A percentile compares a stretch with the other conserved stretches of the same genome.
Conservation (phyloP, 2,113 vertebrate genomes). For the Callospermophilus lateralis region DNA sequence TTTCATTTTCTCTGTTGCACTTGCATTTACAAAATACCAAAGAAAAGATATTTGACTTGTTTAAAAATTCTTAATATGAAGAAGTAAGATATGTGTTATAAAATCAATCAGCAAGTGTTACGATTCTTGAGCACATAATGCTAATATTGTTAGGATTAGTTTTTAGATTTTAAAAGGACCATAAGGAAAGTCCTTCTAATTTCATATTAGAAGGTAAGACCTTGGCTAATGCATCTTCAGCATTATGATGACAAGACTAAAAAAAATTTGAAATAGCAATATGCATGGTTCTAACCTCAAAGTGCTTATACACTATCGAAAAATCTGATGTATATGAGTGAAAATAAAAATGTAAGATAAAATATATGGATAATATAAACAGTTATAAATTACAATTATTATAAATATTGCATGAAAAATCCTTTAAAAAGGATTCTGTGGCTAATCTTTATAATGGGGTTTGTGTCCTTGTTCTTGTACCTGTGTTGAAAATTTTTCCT, state of each 20-base stretch:
- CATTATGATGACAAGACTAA: background rate
- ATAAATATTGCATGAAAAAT: background rate
- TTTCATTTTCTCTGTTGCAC: background rate
- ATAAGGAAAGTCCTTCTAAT: background rate
- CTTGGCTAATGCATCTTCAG: background rate
- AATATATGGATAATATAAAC: background rate
- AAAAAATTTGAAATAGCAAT: background rate
- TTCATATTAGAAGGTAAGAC: background rate
- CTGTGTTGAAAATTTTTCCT: background rate
- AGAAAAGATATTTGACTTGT: background rate
- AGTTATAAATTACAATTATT: background rate
- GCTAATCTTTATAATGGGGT: background rate
- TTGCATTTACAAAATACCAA: conserved; percentile 13
- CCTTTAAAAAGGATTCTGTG: background rate
- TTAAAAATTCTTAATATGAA: background rate
- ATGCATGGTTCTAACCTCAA: background rate
- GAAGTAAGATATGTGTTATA: background rate
- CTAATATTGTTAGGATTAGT: background rate
- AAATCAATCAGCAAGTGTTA: background rate
- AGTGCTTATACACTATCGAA: background rate
- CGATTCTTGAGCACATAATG: background rate
- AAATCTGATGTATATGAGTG: background rate
- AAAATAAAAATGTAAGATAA: background rate
- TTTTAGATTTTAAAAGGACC: background rate
- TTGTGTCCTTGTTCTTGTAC: background rate